Conservation (phyloP, 1,140 invertebrate genomes). For the Hylyphantes graminicola region DNA sequence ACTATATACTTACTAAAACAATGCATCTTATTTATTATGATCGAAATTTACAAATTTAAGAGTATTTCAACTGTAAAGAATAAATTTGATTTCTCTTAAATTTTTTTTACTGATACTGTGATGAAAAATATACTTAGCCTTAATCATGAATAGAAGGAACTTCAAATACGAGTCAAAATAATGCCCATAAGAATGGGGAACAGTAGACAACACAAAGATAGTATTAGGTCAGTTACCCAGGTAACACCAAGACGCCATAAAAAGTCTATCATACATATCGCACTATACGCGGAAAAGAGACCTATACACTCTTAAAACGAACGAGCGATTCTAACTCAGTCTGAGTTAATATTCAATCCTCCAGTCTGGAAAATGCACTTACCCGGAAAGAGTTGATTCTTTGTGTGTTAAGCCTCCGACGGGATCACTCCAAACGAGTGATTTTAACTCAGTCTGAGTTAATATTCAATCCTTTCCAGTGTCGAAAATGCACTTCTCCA, state of each 20-base stretch:
- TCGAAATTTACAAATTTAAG: neutral
- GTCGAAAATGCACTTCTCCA: no score
- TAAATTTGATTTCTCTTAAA: constrained; percentile 2
- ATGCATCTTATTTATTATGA: neutral
- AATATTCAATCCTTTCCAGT: no score
- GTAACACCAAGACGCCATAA: no score
- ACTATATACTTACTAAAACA: neutral
- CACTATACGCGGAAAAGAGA: neutral
- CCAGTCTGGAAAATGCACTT: no score
- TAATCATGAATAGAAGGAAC: constrained; percentile 44
- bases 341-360: no score
- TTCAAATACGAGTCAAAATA: constrained; percentile 47
- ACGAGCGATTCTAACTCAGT: no score
- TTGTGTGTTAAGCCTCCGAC: no score
- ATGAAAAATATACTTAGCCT: constrained; percentile 50
- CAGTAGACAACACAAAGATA: neutral
- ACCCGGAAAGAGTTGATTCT: no score
- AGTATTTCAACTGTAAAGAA: neutral
- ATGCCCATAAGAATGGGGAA: constrained; percentile 34
- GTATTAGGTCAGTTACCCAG: neutral
- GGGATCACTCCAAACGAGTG: no score
- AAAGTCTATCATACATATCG: neutral
- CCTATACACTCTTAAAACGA: no score
- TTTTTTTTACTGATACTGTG: neutral
- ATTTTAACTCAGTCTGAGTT: no score